Conservation (phyloP, 2,888 invertebrate genomes). For the Notodonta dromedarius region DNA sequence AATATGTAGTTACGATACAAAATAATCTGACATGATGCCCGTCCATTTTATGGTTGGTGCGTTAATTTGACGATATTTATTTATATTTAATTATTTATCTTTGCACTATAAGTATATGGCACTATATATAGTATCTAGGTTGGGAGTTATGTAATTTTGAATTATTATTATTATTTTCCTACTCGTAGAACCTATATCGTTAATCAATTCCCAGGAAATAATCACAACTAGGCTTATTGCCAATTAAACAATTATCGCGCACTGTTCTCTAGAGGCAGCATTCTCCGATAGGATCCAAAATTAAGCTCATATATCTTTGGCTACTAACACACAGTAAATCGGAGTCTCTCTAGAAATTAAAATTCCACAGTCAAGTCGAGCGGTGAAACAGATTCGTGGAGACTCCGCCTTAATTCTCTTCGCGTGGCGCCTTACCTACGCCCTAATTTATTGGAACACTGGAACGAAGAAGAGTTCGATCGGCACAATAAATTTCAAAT, state of each 20-base stretch:
- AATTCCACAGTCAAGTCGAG: constrained; percentile 44
- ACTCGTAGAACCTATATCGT: too few relatives aligned
- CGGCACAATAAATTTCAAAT: constrained; percentile 81
- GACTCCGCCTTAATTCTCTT: constrained; percentile 54
- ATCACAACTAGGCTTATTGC: neutral
- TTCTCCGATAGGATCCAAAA: constrained; percentile 16
- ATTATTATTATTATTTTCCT: too few relatives aligned
- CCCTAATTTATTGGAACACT: constrained; percentile 61
- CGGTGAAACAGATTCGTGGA: constrained; percentile 49
- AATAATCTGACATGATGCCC: too few relatives aligned
- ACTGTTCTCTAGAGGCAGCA: constrained; percentile 4
- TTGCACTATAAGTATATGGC: too few relatives aligned
- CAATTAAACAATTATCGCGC: neutral
- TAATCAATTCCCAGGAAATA: neutral
- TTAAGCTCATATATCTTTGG: constrained; percentile 15
- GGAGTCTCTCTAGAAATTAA: constrained; percentile 46
- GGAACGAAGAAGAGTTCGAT: constrained; percentile 54
- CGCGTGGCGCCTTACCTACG: constrained; percentile 55
- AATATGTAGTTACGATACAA: too few relatives aligned
- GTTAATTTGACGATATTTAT: too few relatives aligned
- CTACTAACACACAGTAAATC: constrained; percentile 11
- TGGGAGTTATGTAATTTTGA: too few relatives aligned
- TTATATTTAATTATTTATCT: too few relatives aligned
- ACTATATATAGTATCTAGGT: too few relatives aligned
- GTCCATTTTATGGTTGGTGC: too few relatives aligned